phyloP scores from a whole-genome alignment of 2,888 invertebrate genomes.

The Litoditis marina region DNA sequence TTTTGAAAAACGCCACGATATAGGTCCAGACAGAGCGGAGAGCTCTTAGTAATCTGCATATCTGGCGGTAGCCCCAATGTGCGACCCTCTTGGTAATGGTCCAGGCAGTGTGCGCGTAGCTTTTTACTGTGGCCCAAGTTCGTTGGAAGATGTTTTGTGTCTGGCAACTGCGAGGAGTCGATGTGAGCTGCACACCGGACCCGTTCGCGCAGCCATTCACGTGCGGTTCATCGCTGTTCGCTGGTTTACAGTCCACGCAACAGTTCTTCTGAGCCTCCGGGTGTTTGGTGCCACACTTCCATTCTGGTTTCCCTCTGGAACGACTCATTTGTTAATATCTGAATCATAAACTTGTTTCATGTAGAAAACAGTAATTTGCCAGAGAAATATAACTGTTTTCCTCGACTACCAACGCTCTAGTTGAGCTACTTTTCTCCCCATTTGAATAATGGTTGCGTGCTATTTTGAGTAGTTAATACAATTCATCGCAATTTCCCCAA shows the following conservation, averaged over 20 bases:
- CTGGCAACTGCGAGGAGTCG: no score
- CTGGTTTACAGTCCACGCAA: conserved; percentile 36
- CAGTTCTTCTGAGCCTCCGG: conserved; percentile 21
- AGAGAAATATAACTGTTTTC: no score
- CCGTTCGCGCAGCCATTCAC: conserved; percentile 15
- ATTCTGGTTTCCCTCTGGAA: conserved; percentile 41
- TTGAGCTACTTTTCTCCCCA: no score
- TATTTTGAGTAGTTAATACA: no score
- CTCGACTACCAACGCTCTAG: no score
- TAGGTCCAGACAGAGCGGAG: background rate
- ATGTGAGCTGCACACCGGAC: background rate
- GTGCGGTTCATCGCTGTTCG: no score
- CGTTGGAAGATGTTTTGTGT: background rate
- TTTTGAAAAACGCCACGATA: background rate
- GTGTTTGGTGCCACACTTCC: conserved; percentile 35
- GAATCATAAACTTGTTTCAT: no score
- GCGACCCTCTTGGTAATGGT: background rate
- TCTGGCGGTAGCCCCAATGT: background rate
- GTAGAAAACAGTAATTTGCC: no score
- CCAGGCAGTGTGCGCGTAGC: background rate
- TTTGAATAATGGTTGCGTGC: no score
- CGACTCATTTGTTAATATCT: no score
- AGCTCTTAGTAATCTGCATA: background rate
- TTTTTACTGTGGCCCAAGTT: no score
- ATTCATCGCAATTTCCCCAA: no score